Evolutionary conservation across 2,888 invertebrate species (phyloP).

Genomic region (Falcaria lacertinaria): DNA sequence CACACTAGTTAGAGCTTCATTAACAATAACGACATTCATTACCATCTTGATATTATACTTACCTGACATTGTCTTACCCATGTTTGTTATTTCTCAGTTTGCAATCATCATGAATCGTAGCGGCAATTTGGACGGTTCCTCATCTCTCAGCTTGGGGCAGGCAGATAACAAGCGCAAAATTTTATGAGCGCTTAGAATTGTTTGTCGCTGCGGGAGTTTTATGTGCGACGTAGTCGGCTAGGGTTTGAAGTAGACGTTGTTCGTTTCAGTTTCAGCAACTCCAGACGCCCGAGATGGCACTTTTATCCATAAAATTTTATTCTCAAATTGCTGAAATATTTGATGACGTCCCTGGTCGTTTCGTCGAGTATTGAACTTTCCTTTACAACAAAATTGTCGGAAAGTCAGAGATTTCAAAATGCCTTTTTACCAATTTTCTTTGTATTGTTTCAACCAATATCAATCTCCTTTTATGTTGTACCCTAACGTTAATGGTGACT

Average conservation of each 20-base stretch:
- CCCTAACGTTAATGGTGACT: too few relatives aligned
- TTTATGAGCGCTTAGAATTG: slow-evolving; percentile 53
- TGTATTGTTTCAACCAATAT: too few relatives aligned
- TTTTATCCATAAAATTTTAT: slow-evolving; percentile 1
- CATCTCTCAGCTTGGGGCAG: slow-evolving; percentile 28
- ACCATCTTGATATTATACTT: too few relatives aligned
- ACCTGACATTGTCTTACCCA: too few relatives aligned
- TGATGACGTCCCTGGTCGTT: neutral
- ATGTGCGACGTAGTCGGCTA: slow-evolving; percentile 26
- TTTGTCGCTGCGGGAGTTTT: slow-evolving; percentile 30
- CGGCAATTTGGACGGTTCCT: slow-evolving; percentile 27
- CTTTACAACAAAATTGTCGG: neutral
- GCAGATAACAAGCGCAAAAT: slow-evolving; percentile 51
- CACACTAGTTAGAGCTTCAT: too few relatives aligned
- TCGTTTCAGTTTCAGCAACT: slow-evolving; percentile 5
- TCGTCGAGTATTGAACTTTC: neutral
- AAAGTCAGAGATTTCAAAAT: too few relatives aligned
- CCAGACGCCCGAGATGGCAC: neutral
- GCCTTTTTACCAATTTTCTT: too few relatives aligned
- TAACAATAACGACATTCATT: too few relatives aligned
- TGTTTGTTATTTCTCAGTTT: too few relatives aligned
- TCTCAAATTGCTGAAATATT: neutral
- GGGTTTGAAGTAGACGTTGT: slow-evolving; percentile 9
- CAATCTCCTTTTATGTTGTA: too few relatives aligned
- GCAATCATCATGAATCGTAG: slow-evolving; percentile 1